A percentile compares a stretch with the other conserved stretches of the same genome.
These are phyloP conservation scores for Cephus sareptanus DNA, from an alignment of 2,888 invertebrate genomes.

Conservation along the genomic window DNA sequence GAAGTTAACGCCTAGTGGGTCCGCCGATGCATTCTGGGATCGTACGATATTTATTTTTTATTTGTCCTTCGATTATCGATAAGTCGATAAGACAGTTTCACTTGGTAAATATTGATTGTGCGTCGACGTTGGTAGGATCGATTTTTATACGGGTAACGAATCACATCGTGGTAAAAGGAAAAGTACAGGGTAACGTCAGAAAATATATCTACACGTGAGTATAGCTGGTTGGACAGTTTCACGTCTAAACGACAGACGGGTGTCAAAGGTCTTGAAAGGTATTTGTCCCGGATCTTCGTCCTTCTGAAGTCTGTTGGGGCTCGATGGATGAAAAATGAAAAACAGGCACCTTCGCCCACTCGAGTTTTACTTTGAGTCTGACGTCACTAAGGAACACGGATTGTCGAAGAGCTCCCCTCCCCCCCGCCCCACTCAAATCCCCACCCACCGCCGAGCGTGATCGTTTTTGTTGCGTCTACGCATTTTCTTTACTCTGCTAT, in stretches of 20 bases:
- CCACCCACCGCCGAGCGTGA: no score
- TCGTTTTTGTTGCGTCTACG: neutral
- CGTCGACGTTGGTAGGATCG: neutral
- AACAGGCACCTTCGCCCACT: neutral
- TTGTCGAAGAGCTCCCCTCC: no score
- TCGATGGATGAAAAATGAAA: neutral
- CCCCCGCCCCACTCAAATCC: no score
- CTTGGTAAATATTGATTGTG: neutral
- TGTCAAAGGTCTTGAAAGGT: neutral
- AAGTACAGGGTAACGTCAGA: neutral
- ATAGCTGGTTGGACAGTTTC: neutral
- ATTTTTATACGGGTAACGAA: no score
- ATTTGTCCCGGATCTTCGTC: neutral
- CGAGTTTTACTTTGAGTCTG: neutral
- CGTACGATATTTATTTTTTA: neutral
- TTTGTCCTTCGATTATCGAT: neutral
- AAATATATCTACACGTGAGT: neutral
- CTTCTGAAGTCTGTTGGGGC: neutral
- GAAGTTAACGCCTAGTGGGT: neutral
- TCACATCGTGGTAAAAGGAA: neutral
- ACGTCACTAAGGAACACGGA: neutral
- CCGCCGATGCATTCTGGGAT: neutral
- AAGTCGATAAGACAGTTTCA: neutral
- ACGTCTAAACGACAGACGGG: neutral
- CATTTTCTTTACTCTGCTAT: neutral